phyloP scores from a whole-genome alignment of 2,888 invertebrate genomes.

The Tetanocera ferruginea region DNA sequence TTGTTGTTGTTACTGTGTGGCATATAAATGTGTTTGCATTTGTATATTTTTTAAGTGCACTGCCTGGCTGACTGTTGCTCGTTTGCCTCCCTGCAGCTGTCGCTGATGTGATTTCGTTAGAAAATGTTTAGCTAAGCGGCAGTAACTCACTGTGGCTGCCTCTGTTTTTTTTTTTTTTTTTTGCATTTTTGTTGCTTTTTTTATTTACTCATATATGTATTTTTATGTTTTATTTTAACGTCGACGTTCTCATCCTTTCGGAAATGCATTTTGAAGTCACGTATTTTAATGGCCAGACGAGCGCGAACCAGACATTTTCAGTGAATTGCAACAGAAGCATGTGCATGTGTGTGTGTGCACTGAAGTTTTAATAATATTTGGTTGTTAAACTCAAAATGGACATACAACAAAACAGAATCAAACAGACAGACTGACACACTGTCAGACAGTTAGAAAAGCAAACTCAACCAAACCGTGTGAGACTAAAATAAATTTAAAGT shows the following conservation, averaged over 20 bases:
- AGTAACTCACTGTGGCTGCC: neutral
- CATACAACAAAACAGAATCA: neutral
- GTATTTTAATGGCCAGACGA: constrained; percentile 49
- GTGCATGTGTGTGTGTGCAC: too few species aligned
- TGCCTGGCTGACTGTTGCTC: neutral
- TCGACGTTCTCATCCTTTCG: neutral
- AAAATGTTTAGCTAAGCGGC: neutral
- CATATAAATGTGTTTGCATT: neutral
- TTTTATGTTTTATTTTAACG: neutral
- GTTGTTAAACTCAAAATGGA: neutral
- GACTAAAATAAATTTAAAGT: neutral
- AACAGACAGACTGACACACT: neutral
- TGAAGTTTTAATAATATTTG: too few species aligned
- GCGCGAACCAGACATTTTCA: constrained; percentile 46
- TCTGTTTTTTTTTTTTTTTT: neutral
- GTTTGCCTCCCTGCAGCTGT: neutral
- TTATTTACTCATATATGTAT: neutral
- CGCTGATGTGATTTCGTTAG: neutral
- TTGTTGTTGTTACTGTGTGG: neutral
- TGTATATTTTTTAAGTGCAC: neutral
- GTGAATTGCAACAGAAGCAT: neutral
- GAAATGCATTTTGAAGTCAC: constrained; percentile 46
- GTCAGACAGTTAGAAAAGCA: neutral
- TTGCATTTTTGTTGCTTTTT: too few species aligned
- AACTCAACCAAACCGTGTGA: neutral